Evolutionary conservation across 2,888 invertebrate species (phyloP), one percentile per base, ranked within the genome.

Genomic region (Hyposoter didymator): DNA sequence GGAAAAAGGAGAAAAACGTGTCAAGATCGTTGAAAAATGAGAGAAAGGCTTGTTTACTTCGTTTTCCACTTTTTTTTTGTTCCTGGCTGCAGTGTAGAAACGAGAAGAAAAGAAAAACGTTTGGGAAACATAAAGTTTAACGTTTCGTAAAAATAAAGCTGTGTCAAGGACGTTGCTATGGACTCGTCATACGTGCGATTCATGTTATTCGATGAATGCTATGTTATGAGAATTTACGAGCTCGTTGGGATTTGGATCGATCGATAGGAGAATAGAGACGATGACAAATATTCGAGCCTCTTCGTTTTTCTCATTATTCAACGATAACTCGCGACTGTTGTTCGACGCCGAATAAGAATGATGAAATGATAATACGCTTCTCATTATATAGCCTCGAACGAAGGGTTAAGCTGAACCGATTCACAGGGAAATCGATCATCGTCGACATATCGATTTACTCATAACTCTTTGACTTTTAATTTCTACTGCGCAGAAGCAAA

Each of bases 21-120:
- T 85, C 85, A 83, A 83, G 83, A 85, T 80, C 80, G 83, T 80
- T 52, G 59, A 10, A 69, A 39, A 12, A 76, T 22, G 52, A 22
- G n/a, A 74, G 39, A 78, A 78, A 67, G 52, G 22, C 12, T 17
- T 32, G 47, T 64, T 28, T 59, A 59, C 59, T n/a, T 59, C 19
- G 49, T 52, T 72, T 64, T 62, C 35, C 39, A 3, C 14, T 22
- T 72, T 72, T 73, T 78, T 59, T 73, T 78, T 59, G 22, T 14
- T 35, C 8, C 19, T 35, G 55, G 14, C 43, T 19, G 14, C n/a
- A 75, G 47, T 19, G 17, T 39, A 32, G 47, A 45, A 28, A 73
- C 19, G 22, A 55, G 45, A n/a, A 64, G 47, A 43, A 69, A 14
- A 28, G 62, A 6, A 49, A 70, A 70, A 49, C 5, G 22, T 28